phyloP scores from a whole-genome alignment of 2,797 vertebrate species.

The Echiichthys vipera region DNA sequence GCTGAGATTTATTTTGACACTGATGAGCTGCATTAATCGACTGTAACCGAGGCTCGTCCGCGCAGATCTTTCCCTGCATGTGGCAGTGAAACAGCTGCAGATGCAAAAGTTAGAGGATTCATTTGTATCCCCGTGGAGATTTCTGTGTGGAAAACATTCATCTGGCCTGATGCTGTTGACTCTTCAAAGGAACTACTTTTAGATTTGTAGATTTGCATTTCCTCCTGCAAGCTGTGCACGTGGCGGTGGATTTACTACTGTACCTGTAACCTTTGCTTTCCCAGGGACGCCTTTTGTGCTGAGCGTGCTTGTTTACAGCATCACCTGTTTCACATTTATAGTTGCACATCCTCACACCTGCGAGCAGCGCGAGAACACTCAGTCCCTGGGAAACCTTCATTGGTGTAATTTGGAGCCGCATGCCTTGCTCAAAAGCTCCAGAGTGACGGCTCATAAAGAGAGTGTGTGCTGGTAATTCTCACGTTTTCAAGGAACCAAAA shows the following conservation, averaged over 20 bases:
- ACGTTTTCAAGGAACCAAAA: not conserved
- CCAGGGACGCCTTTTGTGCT: conserved; percentile 12
- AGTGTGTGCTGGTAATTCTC: not conserved
- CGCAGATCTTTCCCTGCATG: not conserved
- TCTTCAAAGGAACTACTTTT: not conserved
- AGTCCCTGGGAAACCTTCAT: not conserved
- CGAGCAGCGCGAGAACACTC: not conserved
- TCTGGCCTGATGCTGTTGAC: not conserved
- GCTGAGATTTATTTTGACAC: conserved; percentile 14
- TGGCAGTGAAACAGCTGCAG: not conserved
- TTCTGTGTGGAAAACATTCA: not conserved
- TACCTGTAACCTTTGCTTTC: conserved; percentile 13
- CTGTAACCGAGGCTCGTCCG: not conserved
- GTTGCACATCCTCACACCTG: not conserved
- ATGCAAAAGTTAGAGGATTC: not conserved
- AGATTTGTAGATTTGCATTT: conserved; percentile 2
- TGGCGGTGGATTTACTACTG: not conserved
- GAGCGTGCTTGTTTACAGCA: not conserved
- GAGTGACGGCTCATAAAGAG: not conserved
- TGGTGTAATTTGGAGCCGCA: not conserved
- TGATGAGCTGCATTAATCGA: conserved; percentile 14
- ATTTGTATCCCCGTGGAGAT: not conserved
- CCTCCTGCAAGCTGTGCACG: not conserved
- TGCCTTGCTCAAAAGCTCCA: conserved; percentile 11
- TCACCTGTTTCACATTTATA: conserved; percentile 23